Conservation (phyloP, 2,113 vertebrate species). For the Stegastes partitus region DNA sequence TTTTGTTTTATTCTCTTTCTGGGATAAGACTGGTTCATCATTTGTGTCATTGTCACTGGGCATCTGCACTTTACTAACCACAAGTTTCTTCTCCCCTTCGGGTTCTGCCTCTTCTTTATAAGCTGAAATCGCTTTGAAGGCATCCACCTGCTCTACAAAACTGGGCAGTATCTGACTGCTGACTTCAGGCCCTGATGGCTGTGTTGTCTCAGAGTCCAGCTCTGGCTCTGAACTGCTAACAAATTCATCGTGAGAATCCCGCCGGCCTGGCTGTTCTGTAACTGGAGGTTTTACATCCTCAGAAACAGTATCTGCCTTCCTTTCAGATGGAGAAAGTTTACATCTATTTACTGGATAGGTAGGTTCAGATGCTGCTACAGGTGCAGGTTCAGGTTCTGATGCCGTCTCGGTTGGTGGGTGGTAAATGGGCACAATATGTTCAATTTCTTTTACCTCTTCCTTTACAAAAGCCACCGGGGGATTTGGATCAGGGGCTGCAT, state of each 20-base stretch:
- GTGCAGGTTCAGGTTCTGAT: conserved; percentile 53
- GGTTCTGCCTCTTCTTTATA: conserved; percentile 55
- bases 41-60: conserved; percentile 81
- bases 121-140: conserved; percentile 69
- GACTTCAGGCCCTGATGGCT: conserved; percentile 66
- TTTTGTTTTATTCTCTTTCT: conserved; percentile 81
- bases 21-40: conserved; percentile 83
- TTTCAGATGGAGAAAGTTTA: conserved; percentile 70
- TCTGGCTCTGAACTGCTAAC: conserved; percentile 84
- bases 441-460: conserved; percentile 79
- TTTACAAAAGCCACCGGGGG: conserved; percentile 42
- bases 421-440: conserved; percentile 54
- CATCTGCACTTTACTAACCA: conserved; percentile 59
- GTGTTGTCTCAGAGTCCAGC: conserved; percentile 64
- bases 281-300: conserved; percentile 72
- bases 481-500: conserved; percentile 37
- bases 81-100: conserved; percentile 78
- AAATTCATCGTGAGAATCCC: conserved; percentile 85
- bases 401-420: conserved; percentile 69
- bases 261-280: conserved; percentile 75
- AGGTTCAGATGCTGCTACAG: conserved; percentile 21
- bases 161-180: conserved; percentile 67
- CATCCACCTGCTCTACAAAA: conserved; percentile 77
- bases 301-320: conserved; percentile 40
- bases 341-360: conserved; percentile 27